Conservation (phyloP, 2,888 invertebrate species). For the Conomelus anceps region DNA sequence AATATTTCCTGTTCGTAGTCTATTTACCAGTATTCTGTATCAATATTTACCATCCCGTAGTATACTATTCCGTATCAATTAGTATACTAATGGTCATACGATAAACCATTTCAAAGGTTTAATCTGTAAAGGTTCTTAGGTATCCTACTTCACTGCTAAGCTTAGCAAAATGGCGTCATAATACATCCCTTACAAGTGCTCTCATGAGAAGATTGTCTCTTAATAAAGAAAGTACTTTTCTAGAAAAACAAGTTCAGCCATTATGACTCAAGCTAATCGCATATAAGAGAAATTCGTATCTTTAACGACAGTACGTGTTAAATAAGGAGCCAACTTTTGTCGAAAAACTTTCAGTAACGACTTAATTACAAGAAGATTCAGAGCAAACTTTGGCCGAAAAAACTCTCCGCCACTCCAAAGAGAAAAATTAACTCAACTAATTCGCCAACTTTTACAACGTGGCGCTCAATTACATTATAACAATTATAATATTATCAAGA, state of each 20-base stretch:
- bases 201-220: background rate
- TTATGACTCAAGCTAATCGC: background rate
- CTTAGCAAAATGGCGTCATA: no score
- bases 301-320: background rate
- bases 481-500: background rate
- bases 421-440: background rate
- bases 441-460: background rate
- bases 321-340: background rate
- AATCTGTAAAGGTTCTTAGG: no score
- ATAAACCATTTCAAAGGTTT: no score
- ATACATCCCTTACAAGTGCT: background rate
- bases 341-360: background rate
- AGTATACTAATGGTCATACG: no score
- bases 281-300: background rate
- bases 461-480: no score
- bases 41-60: no score
- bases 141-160: no score
- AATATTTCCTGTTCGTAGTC: no score
- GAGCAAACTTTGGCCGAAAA: background rate
- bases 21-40: no score
- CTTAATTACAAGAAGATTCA: background rate
- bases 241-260: background rate
- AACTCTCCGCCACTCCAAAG: background rate
- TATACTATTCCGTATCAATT: no score
- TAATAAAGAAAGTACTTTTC: background rate